Evolutionary conservation across 2,797 vertebrate genomes (phyloP).

Genomic region (Pelobates cultripes): DNA sequence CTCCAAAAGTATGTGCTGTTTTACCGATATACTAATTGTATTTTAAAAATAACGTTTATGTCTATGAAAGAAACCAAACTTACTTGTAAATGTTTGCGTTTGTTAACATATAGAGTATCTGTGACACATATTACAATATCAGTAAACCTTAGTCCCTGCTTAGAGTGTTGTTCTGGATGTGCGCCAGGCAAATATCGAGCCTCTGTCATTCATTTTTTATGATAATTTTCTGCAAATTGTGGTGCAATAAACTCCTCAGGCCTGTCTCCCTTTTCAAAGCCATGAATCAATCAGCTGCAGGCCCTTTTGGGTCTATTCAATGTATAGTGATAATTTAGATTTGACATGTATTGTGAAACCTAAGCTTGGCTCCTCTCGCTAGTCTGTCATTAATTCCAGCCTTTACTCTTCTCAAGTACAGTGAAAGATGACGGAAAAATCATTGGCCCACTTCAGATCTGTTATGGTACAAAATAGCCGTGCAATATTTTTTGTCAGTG

Average conservation of each 20-base stretch:
- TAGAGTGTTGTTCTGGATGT: conserved; percentile 73
- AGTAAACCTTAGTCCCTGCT: conserved; percentile 67
- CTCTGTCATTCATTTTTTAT: conserved; percentile 82
- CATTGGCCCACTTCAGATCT: conserved; percentile 88
- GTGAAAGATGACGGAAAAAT: conserved; percentile 95
- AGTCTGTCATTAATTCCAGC: conserved; percentile 95
- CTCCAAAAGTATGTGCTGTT: no score
- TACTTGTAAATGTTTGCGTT: conserved; percentile 8
- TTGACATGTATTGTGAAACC: conserved; percentile 97
- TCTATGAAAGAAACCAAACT: no score
- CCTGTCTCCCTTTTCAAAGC: conserved; percentile 91
- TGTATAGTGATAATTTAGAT: conserved; percentile 95
- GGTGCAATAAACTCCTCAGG: conserved; percentile 88
- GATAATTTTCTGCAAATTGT: conserved; percentile 87
- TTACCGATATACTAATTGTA: no score
- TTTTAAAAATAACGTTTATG: no score
- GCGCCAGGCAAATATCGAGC: conserved; percentile 84
- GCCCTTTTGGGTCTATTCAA: conserved; percentile 88
- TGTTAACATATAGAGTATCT: conserved; percentile 21
- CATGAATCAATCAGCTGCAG: conserved; percentile 90
- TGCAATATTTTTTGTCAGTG: conserved; percentile 96
- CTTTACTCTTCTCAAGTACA: conserved; percentile 87
- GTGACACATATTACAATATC: background rate
- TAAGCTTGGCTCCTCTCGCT: conserved; percentile 85
- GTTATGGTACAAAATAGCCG: conserved; percentile 95